A percentile compares a stretch with the other conserved stretches of the same genome.
Conservation (phyloP, 2,888 invertebrate species). For the Anthoptus insignis region DNA sequence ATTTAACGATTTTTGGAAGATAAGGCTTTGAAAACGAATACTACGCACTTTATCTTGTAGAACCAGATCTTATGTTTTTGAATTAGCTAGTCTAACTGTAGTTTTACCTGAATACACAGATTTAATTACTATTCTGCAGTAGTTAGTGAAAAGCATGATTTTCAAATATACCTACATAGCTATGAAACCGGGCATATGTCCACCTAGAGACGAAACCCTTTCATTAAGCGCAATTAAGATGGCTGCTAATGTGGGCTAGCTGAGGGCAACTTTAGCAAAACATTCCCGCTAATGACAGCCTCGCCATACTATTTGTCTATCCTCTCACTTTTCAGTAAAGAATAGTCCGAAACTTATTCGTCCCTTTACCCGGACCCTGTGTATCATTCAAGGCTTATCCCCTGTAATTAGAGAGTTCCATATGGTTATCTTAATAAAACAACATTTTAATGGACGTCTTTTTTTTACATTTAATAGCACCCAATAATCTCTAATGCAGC, state of each 20-base stretch:
- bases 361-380: slow-evolving; percentile 64
- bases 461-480: neutral
- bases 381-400: slow-evolving; percentile 65
- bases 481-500: too few relatives aligned
- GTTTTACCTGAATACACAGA: neutral
- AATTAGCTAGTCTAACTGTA: too few relatives aligned
- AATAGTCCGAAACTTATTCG: slow-evolving; percentile 76
- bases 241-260: slow-evolving; percentile 54
- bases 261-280: slow-evolving; percentile 65
- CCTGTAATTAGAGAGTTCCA: slow-evolving; percentile 72
- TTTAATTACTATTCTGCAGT: neutral
- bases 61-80: too few relatives aligned
- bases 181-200: slow-evolving; percentile 44
- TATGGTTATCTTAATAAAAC: slow-evolving; percentile 55
- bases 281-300: slow-evolving; percentile 76
- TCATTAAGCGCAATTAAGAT: slow-evolving; percentile 69
- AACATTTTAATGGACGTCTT: slow-evolving; percentile 43
- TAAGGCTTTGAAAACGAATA: too few relatives aligned
- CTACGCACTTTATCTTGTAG: too few relatives aligned
- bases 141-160: neutral
- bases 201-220: slow-evolving; percentile 61
- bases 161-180: neutral
- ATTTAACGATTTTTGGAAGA: too few relatives aligned
- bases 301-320: slow-evolving; percentile 60
- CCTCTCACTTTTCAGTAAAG: slow-evolving; percentile 64